A percentile compares a stretch with the other conserved stretches of the same genome.
phyloP scores from a whole-genome alignment of 2,113 vertebrate species.

The Bujurquina vittata region DNA sequence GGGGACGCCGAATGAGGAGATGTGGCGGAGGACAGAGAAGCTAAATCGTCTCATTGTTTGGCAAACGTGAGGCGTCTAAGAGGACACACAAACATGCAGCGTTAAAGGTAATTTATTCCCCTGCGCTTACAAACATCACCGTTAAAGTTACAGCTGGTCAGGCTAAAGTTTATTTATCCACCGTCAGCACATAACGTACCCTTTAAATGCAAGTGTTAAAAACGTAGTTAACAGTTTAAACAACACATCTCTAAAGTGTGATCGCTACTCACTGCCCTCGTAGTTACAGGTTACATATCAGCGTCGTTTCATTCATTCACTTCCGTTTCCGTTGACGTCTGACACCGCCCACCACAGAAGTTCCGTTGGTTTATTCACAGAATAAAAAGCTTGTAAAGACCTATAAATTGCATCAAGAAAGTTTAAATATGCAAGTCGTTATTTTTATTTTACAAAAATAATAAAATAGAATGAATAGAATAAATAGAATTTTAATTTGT shows the following conservation, averaged over 20 bases:
- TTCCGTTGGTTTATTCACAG: background rate
- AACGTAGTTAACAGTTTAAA: background rate
- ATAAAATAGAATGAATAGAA: background rate
- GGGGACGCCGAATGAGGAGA: background rate
- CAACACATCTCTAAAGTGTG: background rate
- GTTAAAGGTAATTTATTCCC: background rate
- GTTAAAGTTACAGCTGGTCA: background rate
- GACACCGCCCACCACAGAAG: background rate
- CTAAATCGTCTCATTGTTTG: slow-evolving; percentile 54
- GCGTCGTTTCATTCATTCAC: slow-evolving; percentile 12
- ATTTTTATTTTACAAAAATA: background rate
- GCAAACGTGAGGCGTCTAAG: slow-evolving; percentile 25
- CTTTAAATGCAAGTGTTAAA: background rate
- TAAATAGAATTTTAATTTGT: background rate
- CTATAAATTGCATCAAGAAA: background rate
- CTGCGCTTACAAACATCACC: background rate
- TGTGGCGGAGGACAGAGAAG: slow-evolving; percentile 38
- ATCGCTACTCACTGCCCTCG: slow-evolving; percentile 52
- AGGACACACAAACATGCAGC: background rate
- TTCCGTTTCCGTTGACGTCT: slow-evolving; percentile 67
- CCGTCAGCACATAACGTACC: too few relatives aligned
- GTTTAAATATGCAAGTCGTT: background rate
- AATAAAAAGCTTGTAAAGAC: background rate
- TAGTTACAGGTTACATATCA: slow-evolving; percentile 3
- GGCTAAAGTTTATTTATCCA: background rate